Conservation (phyloP, 2,113 vertebrate species). For the Plestiodon gilberti region DNA sequence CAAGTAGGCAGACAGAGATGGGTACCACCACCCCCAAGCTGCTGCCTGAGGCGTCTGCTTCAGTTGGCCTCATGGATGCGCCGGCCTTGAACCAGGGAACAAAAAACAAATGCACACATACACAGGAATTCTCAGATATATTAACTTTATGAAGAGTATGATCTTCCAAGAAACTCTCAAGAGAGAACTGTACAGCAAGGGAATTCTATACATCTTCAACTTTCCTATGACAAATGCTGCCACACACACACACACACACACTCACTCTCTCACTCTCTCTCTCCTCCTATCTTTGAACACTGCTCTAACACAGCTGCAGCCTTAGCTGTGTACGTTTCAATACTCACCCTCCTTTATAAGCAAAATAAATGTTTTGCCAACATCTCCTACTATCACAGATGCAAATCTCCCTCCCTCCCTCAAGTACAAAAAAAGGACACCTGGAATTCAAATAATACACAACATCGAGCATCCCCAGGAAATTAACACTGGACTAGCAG, state of each 20-base stretch:
- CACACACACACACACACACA: background rate
- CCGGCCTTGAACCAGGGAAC: too few species aligned
- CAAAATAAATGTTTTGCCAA: slow-evolving; percentile 53
- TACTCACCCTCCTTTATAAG: background rate
- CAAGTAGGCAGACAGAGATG: too few species aligned
- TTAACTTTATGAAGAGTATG: slow-evolving; percentile 28
- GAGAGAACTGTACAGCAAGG: background rate
- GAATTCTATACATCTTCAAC: accelerated
- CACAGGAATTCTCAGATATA: background rate
- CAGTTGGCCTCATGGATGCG: too few species aligned
- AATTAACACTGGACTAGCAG: background rate
- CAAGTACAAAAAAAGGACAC: slow-evolving; percentile 1
- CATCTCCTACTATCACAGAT: background rate
- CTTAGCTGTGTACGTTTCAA: background rate
- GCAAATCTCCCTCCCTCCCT: background rate
- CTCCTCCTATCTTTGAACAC: background rate
- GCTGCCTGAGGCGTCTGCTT: too few species aligned
- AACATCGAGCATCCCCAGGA: background rate
- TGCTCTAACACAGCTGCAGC: accelerated
- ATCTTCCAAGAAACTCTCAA: background rate
- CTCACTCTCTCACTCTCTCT: background rate
- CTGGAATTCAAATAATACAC: background rate
- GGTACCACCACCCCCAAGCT: background rate
- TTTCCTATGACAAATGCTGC: background rate
- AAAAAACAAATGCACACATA: too few species aligned